Base-by-base conservation (phyloP, 2,888 invertebrate genomes). In the Mamestra brassicae region DNA sequence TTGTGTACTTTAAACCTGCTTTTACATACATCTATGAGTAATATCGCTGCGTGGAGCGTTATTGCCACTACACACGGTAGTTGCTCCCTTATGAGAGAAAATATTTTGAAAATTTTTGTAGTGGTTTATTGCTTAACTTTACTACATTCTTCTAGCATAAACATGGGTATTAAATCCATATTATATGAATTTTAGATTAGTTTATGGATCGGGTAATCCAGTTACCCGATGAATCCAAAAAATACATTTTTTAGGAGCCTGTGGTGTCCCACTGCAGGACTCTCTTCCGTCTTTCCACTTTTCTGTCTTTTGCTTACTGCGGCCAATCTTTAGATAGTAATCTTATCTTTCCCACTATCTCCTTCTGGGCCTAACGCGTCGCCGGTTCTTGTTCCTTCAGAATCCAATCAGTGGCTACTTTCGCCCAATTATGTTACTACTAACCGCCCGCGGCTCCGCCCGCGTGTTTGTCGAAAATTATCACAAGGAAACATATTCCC, bases 1-100 rank as follows among this genome's bases (percentile, higher is more conserved):
- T 52, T 47, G 5, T 5, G 4, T 0, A 50, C 13, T 50, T 71
- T 68, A 26, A 42, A 58, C 1, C 17, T 8, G 5, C 15, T 42
- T 34, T 50, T 58, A 1, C 26, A 36, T 10, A 60, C 13, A 34
- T 38, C 6, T 36, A 26, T 45, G n/a, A 17, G 38, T 50, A 73
- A 45, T 58, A 64, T 45, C 1, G 34, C 52, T 52, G n/a, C 6
- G 52, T 58, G 15, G 17, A 55, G 34, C 68, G 54, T 55, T 55
- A 68, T 68, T 68, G 54, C 42, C 61, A 68, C 60, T 68, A 61
- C 72, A 52, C 6, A 45, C 8, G 38, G 2, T 26, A 42, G 13
- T 45, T 7, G 10, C 42, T 62, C n/a, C n/a, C 17, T 3, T 26
- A 52, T 0, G 13, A 69, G 13, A 36, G 61, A 63, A 76, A 34